Evolutionary conservation across 2,797 vertebrate species (phyloP).

Genomic region (Chanos chanos): DNA sequence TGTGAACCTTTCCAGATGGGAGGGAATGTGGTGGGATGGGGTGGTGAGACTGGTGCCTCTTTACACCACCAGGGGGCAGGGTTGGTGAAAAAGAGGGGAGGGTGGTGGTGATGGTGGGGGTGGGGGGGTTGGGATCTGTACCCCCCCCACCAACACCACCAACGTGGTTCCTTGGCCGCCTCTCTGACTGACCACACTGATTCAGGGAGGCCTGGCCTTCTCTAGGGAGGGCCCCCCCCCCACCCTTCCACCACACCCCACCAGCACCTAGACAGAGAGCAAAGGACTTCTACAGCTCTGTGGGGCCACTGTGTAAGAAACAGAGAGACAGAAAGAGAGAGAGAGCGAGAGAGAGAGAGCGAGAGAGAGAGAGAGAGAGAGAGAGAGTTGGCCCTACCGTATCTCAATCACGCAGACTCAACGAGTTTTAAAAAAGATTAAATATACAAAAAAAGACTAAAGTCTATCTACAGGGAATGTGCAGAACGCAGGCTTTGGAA

Average conservation of each 20-base stretch:
- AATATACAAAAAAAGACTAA: no score
- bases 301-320: no score
- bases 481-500: no score
- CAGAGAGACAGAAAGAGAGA: no score
- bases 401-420: no score
- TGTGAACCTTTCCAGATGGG: slow-evolving; percentile 13
- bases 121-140: no score
- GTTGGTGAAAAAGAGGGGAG: slow-evolving; percentile 41
- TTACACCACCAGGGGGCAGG: slow-evolving; percentile 42
- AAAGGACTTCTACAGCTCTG: no score
- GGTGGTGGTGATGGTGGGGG: slow-evolving; percentile 13
- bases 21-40: slow-evolving; percentile 1
- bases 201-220: slow-evolving; percentile 33
- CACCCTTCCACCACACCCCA: background rate
- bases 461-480: no score
- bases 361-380: no score
- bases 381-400: no score
- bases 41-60: slow-evolving; percentile 4
- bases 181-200: slow-evolving; percentile 44
- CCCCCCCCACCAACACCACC: background rate
- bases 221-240: background rate
- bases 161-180: background rate
- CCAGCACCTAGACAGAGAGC: slow-evolving; percentile 1
- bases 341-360: no score
- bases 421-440: no score